Evolutionary conservation across 2,797 vertebrate species (phyloP).

Genomic region (Centropyge bicolor): DNA sequence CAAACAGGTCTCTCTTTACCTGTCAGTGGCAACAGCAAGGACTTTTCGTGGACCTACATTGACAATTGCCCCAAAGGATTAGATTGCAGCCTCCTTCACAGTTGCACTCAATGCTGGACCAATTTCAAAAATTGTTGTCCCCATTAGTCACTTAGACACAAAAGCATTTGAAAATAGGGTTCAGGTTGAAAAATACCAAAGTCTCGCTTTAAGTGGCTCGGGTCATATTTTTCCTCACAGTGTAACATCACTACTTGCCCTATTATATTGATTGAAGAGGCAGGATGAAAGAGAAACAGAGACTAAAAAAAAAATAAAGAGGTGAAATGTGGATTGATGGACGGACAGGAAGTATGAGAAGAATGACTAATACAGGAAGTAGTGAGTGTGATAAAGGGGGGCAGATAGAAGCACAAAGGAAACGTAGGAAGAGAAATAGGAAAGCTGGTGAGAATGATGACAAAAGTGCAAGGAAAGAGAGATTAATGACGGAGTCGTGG

Average conservation of each 20-base stretch:
- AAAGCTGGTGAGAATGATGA: slow-evolving; percentile 24
- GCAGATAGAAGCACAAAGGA: slow-evolving; percentile 9
- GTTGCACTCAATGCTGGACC: no score
- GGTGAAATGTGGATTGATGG: background rate
- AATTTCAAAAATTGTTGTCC: no score
- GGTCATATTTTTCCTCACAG: slow-evolving; percentile 34
- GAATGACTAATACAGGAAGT: slow-evolving; percentile 3
- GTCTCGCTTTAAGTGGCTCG: background rate
- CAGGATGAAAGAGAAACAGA: background rate
- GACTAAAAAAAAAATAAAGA: background rate
- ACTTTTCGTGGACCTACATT: no score
- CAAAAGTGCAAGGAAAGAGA: slow-evolving; percentile 7
- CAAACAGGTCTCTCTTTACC: no score
- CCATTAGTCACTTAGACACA: no score
- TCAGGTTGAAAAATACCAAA: no score
- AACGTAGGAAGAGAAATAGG: slow-evolving; percentile 19
- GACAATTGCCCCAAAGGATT: no score
- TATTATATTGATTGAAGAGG: slow-evolving; percentile 23
- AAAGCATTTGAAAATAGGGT: no score
- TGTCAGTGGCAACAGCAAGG: no score
- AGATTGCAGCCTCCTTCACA: no score
- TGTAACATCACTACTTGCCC: slow-evolving; percentile 42
- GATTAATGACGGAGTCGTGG: slow-evolving; percentile 15
- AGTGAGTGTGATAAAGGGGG: slow-evolving; percentile 21
- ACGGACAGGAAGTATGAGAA: background rate